Evolutionary conservation across 2,888 invertebrate species (phyloP), one percentile per base, ranked within the genome.

Genomic region (Amphipoea lucens): DNA sequence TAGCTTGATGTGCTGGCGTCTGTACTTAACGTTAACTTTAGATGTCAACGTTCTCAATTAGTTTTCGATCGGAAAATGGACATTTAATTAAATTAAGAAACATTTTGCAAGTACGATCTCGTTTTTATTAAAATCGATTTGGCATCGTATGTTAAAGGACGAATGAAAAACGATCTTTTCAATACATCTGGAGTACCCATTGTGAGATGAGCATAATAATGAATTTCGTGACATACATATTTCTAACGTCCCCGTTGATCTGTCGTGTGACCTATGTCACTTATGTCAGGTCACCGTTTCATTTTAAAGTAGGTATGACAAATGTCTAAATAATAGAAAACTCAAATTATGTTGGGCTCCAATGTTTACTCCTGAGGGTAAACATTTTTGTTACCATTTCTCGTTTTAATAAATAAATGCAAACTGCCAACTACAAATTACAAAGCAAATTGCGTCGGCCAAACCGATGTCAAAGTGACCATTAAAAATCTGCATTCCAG

Each of bases 41-140:
- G 36, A 12, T 54, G 23, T 12, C 12, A 40, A 76, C 82, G n/a
- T 67, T 67, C 9, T 20, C 42, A 73, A 81, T 66, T 66, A 66
- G 23, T 48, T 66, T 36, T 9, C 11, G 9, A 40, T 66, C 11
- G 40, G 48, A 42, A 36, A 65, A 20, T 14, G 4, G 7, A 62
- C 36, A 17, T 48, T 9, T 75, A 12, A 76, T 48, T 36, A 4
- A n/a, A 36, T 60, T n/a, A 4, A 0, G 4, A 7, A 45, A 36
- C 6, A n/a, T 60, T 75, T 51, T 48, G 4, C 48, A 20, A 12
- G 29, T 29, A 48, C 20, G 6, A 66, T 40, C 12, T 23, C 12
- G 23, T 40, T 6, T 6, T 40, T 1, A 6, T 40, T 9, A 9
- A 63, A 36, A 9, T 20, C 4, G 17, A 63, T 63, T 63, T 20